These are phyloP conservation scores for Etheostoma spectabile DNA, from an alignment of 2,113 vertebrate species.

Conservation along the genomic window DNA sequence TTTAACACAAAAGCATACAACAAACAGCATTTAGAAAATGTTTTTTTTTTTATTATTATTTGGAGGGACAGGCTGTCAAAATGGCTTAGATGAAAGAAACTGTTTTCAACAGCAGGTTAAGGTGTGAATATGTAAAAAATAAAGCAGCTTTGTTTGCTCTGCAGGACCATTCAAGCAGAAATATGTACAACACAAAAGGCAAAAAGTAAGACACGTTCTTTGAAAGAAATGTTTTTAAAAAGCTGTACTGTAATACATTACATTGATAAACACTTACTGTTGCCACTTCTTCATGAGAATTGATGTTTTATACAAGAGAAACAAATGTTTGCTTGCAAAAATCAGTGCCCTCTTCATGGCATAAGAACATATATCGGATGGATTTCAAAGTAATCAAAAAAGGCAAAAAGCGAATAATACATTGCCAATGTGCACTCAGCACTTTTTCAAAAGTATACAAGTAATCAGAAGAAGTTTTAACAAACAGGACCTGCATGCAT, in stretches of 20 bases:
- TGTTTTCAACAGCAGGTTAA: constrained; percentile 87
- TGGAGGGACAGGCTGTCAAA: constrained; percentile 93
- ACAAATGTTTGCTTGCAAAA: constrained; percentile 80
- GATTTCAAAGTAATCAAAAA: constrained; percentile 83
- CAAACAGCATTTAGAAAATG: constrained; percentile 77
- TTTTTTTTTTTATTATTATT: constrained; percentile 85
- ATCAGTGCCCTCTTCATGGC: constrained; percentile 80
- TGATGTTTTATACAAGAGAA: constrained; percentile 86
- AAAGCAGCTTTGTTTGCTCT: constrained; percentile 87
- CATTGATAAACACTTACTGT: constrained; percentile 91
- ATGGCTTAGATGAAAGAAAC: constrained; percentile 93
- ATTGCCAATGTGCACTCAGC: constrained; percentile 80
- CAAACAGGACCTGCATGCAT: constrained; percentile 85
- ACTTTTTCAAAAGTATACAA: constrained; percentile 82
- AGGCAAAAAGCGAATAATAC: constrained; percentile 85
- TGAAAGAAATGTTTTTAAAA: constrained; percentile 82
- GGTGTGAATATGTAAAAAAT: constrained; percentile 89
- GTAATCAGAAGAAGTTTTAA: constrained; percentile 84
- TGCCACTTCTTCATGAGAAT: constrained; percentile 87
- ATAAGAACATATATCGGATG: constrained; percentile 75
- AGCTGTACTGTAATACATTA: constrained; percentile 88
- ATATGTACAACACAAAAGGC: constrained; percentile 90
- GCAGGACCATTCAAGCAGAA: constrained; percentile 91
- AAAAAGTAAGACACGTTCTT: constrained; percentile 89
- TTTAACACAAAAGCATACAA: constrained; percentile 15